These are phyloP conservation scores for Notoglanidium macrostoma DNA, from an alignment of 2,797 vertebrate species.

Conservation along the genomic window DNA sequence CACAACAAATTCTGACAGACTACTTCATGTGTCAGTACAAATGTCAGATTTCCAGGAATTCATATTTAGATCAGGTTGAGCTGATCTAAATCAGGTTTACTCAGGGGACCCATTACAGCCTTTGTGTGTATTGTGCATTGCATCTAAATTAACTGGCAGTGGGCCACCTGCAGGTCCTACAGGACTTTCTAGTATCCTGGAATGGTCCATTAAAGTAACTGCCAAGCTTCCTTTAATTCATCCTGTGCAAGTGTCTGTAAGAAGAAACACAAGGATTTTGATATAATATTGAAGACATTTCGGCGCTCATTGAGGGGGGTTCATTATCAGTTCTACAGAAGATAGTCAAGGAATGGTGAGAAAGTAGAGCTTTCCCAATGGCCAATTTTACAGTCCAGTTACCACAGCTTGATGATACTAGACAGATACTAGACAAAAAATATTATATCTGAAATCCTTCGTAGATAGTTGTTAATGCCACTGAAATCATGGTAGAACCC, in stretches of 20 bases:
- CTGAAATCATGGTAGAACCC: constrained; percentile 11
- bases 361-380: not conserved
- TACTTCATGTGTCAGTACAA: not conserved
- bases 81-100: not conserved
- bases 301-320: not conserved
- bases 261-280: not conserved
- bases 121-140: not conserved
- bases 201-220: not conserved
- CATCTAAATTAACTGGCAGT: not conserved
- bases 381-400: not conserved
- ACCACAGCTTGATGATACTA: not conserved
- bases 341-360: not conserved
- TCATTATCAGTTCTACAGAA: not conserved
- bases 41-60: not conserved
- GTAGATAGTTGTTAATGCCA: not conserved
- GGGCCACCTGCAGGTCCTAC: not conserved
- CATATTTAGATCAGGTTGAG: constrained; percentile 2
- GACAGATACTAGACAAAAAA: not conserved
- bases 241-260: not conserved
- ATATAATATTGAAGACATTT: not conserved
- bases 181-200: not conserved
- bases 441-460: not conserved
- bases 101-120: not conserved
- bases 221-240: not conserved
- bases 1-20: not conserved